Percentiles rank a stretch among this genome's conserved stretches.
Evolutionary conservation across 2,797 vertebrate species (phyloP).

Genomic region (Chelidonichthys spinosus): DNA sequence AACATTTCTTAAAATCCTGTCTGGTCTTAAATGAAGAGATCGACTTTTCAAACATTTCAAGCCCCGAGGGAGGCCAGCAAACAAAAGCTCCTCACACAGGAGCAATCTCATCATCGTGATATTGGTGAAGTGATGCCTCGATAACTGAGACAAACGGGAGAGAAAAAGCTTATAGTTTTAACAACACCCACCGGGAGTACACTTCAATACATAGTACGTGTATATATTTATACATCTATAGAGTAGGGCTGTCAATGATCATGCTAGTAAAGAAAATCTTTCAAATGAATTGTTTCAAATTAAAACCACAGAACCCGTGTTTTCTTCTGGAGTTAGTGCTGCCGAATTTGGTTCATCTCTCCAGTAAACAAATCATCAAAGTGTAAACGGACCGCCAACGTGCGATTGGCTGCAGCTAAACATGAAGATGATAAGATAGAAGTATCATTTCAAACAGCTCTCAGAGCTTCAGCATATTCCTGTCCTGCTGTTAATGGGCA

Average conservation of each 20-base stretch:
- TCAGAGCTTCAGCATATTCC: too few species aligned
- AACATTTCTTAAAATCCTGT: background rate
- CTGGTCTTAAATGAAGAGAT: constrained; percentile 6
- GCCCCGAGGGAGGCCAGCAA: background rate
- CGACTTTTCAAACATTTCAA: background rate
- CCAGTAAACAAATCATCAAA: too few species aligned
- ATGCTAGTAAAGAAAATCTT: background rate
- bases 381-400: too few species aligned
- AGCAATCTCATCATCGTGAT: background rate
- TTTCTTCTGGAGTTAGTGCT: background rate
- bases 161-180: background rate
- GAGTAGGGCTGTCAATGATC: background rate
- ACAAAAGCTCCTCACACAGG: background rate
- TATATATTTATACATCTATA: background rate
- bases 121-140: background rate
- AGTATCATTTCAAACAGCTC: too few species aligned
- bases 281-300: background rate
- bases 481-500: too few species aligned
- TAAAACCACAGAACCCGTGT: background rate
- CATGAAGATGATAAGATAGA: too few species aligned
- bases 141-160: background rate
- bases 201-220: background rate
- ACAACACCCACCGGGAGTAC: background rate
- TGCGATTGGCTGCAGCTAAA: too few species aligned
- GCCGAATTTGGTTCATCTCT: too few species aligned